Percentiles rank a stretch among this genome's conserved stretches.
phyloP scores from a whole-genome alignment of 2,888 invertebrate species.

The Idaea dimidiata region DNA sequence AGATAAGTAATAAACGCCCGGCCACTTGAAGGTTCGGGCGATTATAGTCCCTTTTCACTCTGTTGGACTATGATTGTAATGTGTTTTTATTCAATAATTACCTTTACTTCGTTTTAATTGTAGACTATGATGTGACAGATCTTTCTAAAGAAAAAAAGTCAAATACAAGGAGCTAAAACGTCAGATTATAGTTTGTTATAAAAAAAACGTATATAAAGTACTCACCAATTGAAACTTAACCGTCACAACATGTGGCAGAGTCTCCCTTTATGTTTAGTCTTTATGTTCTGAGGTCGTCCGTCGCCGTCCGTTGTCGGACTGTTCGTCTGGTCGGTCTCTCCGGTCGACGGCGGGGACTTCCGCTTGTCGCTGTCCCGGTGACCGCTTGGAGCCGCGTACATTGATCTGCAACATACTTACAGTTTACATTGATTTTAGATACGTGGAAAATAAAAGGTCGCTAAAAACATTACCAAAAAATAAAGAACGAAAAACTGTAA shows the following conservation, averaged over 20 bases:
- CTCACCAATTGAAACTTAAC: slow-evolving; percentile 73
- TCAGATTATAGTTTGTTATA: slow-evolving; percentile 27
- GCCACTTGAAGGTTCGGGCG: no score
- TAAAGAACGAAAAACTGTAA: no score
- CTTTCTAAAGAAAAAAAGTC: no score
- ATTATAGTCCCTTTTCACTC: no score
- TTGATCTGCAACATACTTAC: slow-evolving; percentile 73
- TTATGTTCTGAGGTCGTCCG: slow-evolving; percentile 34
- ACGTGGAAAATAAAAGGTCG: slow-evolving; percentile 19
- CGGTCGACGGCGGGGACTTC: slow-evolving; percentile 42
- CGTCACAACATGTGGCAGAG: slow-evolving; percentile 79
- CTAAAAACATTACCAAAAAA: slow-evolving; percentile 3
- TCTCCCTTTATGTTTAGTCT: slow-evolving; percentile 62
- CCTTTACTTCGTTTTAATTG: no score
- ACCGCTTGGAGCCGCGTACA: slow-evolving; percentile 69
- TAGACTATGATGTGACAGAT: no score
- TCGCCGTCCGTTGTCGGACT: slow-evolving; percentile 28
- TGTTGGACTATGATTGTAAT: no score
- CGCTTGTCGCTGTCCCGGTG: slow-evolving; percentile 51
- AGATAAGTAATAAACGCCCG: no score
- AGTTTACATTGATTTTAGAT: slow-evolving; percentile 57
- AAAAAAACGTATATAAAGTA: slow-evolving; percentile 8
- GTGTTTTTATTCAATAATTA: no score
- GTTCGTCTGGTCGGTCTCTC: slow-evolving; percentile 37
- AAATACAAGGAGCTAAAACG: no score